Base-by-base conservation (phyloP, 1,140 invertebrate species). In the Arion vulgaris region DNA sequence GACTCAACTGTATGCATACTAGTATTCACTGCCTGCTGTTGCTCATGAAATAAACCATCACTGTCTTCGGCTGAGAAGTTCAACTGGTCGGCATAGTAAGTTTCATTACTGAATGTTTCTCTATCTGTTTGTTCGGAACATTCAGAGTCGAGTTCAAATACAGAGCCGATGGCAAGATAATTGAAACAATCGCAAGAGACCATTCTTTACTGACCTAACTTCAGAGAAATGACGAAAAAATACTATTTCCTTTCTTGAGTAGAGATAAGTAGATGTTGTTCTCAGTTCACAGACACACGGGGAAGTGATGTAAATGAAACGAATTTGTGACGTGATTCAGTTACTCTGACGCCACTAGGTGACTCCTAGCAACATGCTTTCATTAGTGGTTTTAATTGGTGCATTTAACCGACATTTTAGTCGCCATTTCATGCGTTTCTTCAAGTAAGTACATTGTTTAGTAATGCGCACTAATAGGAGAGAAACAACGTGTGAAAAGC, bases 211-310 rank as follows among this genome's bases (percentile, higher is more conserved):
- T 57, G 15, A 57, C 26, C 9, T 5, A 57, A 23, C 26, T 19
- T 57, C 23, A 2, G 7, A 78, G n/a, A 78, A 34, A 36, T n/a
- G n/a, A n/a, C n/a, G n/a, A n/a, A n/a, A n/a, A n/a, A n/a, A n/a
- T n/a, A n/a, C n/a, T n/a, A n/a, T 2, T 62, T 26, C 11, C 15
- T 38, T 28, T n/a, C 34, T 78, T 36, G 34, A 68, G 53, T 0
- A 34, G 36, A 39, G 57, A 36, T 15, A 23, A 53, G 57, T 7
- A 5, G 34, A 34, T 39, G 76, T 32, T 78, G 76, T 68, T 38
- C 13, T 4, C 62, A 66, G 76, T 1, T 5, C 57, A 57, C 19
- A 62, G 76, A 78, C 66, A 78, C 76, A 78, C 76, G 76, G 76
- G 76, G 76, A 57, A 57, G 23, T 57, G 53, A 23, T n/a, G 1